A percentile compares a stretch with the other conserved stretches of the same genome.
Conservation (phyloP, 1,140 invertebrate genomes). For the Sinonovacula constricta region DNA sequence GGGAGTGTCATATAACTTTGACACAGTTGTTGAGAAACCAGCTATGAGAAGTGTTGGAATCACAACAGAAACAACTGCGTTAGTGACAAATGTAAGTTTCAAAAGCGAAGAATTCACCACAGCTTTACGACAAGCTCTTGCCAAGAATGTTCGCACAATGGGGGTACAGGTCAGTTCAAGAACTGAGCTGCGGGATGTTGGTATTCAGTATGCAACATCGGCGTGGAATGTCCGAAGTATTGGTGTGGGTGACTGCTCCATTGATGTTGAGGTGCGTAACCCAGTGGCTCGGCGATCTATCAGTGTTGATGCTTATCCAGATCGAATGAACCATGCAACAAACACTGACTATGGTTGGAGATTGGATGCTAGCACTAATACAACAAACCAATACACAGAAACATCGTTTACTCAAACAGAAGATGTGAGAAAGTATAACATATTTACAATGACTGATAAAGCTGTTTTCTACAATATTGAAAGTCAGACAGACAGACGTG, state of each 20-base stretch:
- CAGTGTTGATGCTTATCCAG: conserved; percentile 68
- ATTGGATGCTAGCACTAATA: conserved; percentile 73
- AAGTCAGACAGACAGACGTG: conserved; percentile 70
- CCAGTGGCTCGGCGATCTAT: conserved; percentile 63
- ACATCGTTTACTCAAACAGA: conserved; percentile 76
- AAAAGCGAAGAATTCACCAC: conserved; percentile 73
- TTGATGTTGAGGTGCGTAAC: conserved; percentile 71
- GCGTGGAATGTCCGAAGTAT: conserved; percentile 57
- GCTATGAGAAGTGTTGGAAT: conserved; percentile 70
- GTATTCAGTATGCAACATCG: conserved; percentile 53
- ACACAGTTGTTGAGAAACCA: conserved; percentile 69
- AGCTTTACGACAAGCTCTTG: conserved; percentile 69
- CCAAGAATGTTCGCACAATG: conserved; percentile 72
- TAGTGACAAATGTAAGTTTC: conserved; percentile 66
- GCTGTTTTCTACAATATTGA: conserved; percentile 29
- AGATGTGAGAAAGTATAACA: conserved; percentile 52
- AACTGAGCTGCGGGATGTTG: conserved; percentile 52
- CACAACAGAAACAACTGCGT: conserved; percentile 71
- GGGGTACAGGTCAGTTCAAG: conserved; percentile 68
- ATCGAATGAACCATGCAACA: conserved; percentile 57
- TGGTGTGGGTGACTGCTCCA: conserved; percentile 69
- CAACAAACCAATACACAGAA: conserved; percentile 60
- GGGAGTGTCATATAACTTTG: conserved; percentile 71
- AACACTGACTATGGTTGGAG: conserved; percentile 72
- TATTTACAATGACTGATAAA: conserved; percentile 72